Conservation (phyloP, 1,140 invertebrate genomes). For the Elymnias hypermnestra region DNA sequence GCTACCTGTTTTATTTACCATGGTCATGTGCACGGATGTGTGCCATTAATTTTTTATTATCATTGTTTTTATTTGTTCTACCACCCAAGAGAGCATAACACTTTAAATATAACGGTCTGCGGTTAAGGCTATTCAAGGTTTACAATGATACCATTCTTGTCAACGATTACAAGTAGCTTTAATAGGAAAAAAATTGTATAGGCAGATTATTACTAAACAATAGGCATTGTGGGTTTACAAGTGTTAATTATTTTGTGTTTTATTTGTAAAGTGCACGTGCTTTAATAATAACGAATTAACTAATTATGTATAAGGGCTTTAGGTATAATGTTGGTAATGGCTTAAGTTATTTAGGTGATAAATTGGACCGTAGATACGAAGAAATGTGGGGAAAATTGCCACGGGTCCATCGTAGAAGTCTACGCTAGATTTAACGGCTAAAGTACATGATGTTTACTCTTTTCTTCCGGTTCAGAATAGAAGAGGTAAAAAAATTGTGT, state of each 20-base stretch:
- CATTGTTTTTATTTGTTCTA: conserved; percentile 36
- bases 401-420: too few species aligned
- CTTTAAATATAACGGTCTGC: conserved; percentile 40
- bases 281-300: too few species aligned
- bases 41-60: conserved; percentile 24
- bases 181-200: not conserved
- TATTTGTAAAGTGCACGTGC: not conserved
- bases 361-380: too few species aligned
- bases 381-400: too few species aligned
- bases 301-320: too few species aligned
- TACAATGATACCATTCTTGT: conserved; percentile 46
- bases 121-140: conserved; percentile 43
- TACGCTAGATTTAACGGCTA: too few species aligned
- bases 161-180: conserved; percentile 17
- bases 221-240: not conserved
- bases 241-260: not conserved
- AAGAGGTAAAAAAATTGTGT: too few species aligned
- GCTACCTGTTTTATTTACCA: conserved; percentile 67
- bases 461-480: too few species aligned
- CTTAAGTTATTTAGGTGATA: too few species aligned
- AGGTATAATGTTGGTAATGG: too few species aligned
- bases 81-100: conserved; percentile 27
- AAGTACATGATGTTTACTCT: too few species aligned
- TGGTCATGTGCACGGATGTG: conserved; percentile 39
- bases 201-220: not conserved